These are phyloP conservation scores for Monopis laevigella DNA, from an alignment of 2,888 invertebrate species.

Conservation along the genomic window DNA sequence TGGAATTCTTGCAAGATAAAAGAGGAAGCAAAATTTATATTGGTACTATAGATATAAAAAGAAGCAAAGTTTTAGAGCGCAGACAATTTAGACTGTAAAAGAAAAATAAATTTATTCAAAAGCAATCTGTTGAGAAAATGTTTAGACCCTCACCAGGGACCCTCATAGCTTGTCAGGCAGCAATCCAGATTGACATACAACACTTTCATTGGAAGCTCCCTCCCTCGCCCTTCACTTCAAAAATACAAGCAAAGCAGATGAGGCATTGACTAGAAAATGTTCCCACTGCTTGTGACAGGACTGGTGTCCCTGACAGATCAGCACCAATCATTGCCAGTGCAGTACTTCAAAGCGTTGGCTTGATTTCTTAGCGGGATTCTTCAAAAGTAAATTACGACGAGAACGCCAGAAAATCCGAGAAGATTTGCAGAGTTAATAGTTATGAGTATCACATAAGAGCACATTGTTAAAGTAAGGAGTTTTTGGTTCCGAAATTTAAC, in stretches of 20 bases:
- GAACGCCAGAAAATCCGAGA: constrained; percentile 11
- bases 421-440: constrained; percentile 12
- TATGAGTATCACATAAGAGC: too few relatives aligned
- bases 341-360: constrained; percentile 15
- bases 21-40: too few relatives aligned
- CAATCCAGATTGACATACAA: constrained; percentile 7
- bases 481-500: too few relatives aligned
- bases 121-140: too few relatives aligned
- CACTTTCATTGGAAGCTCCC: constrained; percentile 10
- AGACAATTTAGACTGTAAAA: too few relatives aligned
- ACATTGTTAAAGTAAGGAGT: too few relatives aligned
- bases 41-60: too few relatives aligned
- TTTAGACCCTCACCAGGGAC: too few relatives aligned
- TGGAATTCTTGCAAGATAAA: too few relatives aligned
- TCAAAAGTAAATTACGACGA: constrained; percentile 17
- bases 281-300: constrained; percentile 16
- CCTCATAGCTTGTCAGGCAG: constrained; percentile 9
- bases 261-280: constrained; percentile 12
- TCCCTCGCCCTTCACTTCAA: constrained; percentile 12
- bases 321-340: constrained; percentile 17
- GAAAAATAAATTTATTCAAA: too few relatives aligned
- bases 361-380: constrained; percentile 12
- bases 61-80: too few relatives aligned
- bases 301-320: constrained; percentile 17
- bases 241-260: constrained; percentile 13